A percentile compares a stretch with the other conserved stretches of the same genome.
These are phyloP conservation scores for Phalanger gymnotis DNA, from an alignment of 2,797 vertebrate genomes.

Conservation along the genomic window DNA sequence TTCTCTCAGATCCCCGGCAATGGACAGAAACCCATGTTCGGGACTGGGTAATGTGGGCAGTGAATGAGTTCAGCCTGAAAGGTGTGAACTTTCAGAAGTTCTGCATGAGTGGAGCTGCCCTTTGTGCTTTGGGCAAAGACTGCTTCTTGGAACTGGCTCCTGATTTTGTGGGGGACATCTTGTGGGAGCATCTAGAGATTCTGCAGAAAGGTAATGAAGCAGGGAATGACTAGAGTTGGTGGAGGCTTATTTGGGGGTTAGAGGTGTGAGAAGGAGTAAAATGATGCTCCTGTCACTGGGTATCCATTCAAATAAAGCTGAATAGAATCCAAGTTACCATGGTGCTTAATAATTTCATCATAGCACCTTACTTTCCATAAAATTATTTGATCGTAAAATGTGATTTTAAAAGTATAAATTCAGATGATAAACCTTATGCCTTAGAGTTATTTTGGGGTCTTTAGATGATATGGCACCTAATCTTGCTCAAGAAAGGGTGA, in stretches of 20 bases:
- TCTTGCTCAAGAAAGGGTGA: background rate
- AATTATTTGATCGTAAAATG: background rate
- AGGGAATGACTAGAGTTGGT: rapidly evolving
- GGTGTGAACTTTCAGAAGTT: constrained; percentile 98
- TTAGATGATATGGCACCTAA: background rate
- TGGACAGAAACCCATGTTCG: constrained; percentile 97
- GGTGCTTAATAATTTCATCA: background rate
- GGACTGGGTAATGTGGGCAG: constrained; percentile 97
- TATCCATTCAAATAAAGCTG: background rate
- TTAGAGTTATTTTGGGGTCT: background rate
- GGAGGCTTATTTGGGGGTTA: background rate
- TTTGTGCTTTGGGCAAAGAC: constrained; percentile 97
- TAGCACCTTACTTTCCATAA: background rate
- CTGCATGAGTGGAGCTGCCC: constrained; percentile 93
- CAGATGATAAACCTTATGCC: background rate
- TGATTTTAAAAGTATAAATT: background rate
- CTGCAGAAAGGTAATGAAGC: constrained; percentile 93
- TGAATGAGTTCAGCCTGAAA: constrained; percentile 98
- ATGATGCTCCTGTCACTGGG: rapidly evolving
- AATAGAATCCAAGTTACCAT: background rate
- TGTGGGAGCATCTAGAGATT: constrained; percentile 99
- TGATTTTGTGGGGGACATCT: constrained; percentile 98
- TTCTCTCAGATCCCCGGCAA: constrained; percentile 92
- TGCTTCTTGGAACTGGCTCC: constrained; percentile 97
- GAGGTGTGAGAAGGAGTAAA: background rate